Conservation (phyloP, 53 echinoderm and acorn worm species). For the Holothuria leucospilota region DNA sequence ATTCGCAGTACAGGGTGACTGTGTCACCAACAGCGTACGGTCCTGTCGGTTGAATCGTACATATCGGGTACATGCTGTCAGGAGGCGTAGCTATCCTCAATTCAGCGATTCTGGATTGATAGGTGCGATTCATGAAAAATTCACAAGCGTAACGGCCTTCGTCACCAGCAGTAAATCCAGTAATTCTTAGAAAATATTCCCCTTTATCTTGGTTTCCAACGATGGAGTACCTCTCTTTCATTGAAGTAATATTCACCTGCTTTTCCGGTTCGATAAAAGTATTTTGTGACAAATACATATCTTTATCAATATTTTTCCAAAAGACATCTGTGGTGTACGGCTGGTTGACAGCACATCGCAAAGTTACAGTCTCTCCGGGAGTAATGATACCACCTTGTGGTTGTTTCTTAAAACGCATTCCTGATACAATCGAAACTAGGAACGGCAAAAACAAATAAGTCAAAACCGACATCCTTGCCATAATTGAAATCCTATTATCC, state of each 20-base stretch:
- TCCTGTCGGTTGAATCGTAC: constrained; percentile 60
- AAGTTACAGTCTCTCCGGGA: constrained; percentile 69
- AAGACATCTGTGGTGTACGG: constrained; percentile 64
- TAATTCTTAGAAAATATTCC: constrained; percentile 75
- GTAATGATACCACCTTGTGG: constrained; percentile 45
- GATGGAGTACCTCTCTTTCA: constrained; percentile 51
- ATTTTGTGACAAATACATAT: constrained; percentile 64
- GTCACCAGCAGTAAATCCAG: constrained; percentile 55
- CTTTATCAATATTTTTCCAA: constrained; percentile 74
- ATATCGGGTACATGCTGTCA: constrained; percentile 68
- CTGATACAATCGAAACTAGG: not conserved
- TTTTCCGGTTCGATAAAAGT: constrained; percentile 64
- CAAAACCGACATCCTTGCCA: not conserved
- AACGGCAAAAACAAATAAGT: not conserved
- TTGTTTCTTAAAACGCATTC: constrained; percentile 43
- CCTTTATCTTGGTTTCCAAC: constrained; percentile 69
- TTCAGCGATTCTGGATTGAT: constrained; percentile 66
- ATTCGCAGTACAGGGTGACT: constrained; percentile 85
- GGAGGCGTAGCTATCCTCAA: constrained; percentile 74
- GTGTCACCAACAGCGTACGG: constrained; percentile 73
- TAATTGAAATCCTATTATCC: too few relatives aligned
- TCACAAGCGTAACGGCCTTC: constrained; percentile 73
- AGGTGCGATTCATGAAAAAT: constrained; percentile 58
- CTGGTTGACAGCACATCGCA: constrained; percentile 73
- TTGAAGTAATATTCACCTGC: constrained; percentile 41